Percentiles rank a stretch among this genome's conserved stretches.
phyloP scores from a whole-genome alignment of 2,888 invertebrate species.

The Epistrophe grossulariae region DNA sequence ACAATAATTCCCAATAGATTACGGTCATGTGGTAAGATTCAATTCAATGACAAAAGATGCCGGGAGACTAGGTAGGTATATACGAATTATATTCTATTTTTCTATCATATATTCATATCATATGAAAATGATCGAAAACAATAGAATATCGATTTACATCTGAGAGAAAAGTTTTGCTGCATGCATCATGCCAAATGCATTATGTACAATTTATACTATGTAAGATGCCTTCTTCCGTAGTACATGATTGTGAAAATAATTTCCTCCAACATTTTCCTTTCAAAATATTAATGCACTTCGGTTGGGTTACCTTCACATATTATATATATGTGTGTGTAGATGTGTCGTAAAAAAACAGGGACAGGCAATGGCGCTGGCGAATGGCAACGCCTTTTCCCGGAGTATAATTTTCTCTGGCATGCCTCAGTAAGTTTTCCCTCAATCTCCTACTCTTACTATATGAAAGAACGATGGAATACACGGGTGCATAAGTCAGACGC shows the following conservation, averaged over 20 bases:
- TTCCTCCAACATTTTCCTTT: slow-evolving; percentile 38
- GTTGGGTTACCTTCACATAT: not conserved
- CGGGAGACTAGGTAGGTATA: slow-evolving; percentile 21
- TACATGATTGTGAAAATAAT: slow-evolving; percentile 13
- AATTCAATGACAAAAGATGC: slow-evolving; percentile 54
- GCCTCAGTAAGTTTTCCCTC: slow-evolving; percentile 54
- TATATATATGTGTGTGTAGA: not conserved
- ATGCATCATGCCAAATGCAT: slow-evolving; percentile 40
- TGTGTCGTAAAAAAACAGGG: slow-evolving; percentile 39
- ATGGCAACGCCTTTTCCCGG: slow-evolving; percentile 59
- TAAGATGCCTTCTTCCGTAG: not conserved
- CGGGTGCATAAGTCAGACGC: slow-evolving; percentile 26
- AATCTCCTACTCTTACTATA: slow-evolving; percentile 22
- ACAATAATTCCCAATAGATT: slow-evolving; percentile 49
- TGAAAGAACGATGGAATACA: slow-evolving; percentile 3
- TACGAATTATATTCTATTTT: slow-evolving; percentile 23
- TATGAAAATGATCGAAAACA: slow-evolving; percentile 61
- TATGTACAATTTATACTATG: not conserved
- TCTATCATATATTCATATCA: slow-evolving; percentile 26
- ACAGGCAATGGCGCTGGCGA: slow-evolving; percentile 35
- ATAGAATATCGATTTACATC: slow-evolving; percentile 67
- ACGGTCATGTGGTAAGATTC: slow-evolving; percentile 51
- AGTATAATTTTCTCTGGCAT: slow-evolving; percentile 43
- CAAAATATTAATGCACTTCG: slow-evolving; percentile 43
- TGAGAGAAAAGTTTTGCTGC: slow-evolving; percentile 18